Evolutionary conservation across 1,140 invertebrate genomes (phyloP), one percentile per base, ranked within the genome.

Genomic region (Panagrolaimus sp.): DNA sequence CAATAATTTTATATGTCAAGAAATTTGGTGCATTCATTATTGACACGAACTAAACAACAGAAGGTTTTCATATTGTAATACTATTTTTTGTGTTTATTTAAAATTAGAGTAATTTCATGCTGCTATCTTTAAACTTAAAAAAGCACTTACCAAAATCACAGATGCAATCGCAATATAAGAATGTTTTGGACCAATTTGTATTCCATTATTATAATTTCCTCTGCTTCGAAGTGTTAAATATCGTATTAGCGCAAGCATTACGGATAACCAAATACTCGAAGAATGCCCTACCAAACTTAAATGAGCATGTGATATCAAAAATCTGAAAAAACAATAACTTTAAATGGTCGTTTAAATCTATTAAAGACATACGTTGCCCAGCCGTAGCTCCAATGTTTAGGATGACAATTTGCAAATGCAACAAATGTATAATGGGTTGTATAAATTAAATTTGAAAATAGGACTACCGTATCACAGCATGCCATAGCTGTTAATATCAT

Each of bases 391-490:
- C 75, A 78, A 67, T 78, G 67, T 42, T 67, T 44, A 2, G 78
- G 78, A 66, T 76, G 70, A 44, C 78, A 80, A 57, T 79, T 72
- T 23, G 66, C 67, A 65, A 82, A 82, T 13, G 80, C 81, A 20
- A 83, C 81, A 63, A 82, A 82, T 1, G 74, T 77, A 67, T 76
- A 82, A 43, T 82, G 80, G 11, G 81, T 82, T 9, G 80, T 82
- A 71, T 79, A 82, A 48, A 83, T 70, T 14, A 82, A 70, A 63
- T 81, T 80, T 0, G 79, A 82, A 46, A 79, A 81, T 11, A 80
- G 66, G 11, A 78, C 76, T 13, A 83, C 74, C 9, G 79, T 83
- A 53, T 82, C 80, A 63, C 80, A 82, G 63, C 70, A 79, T 11
- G 80, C 80, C 81, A 82, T 82, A 27, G 81, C 80, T 23, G 76